Evolutionary conservation across 92 coral and sea anemone species (phyloP), one percentile per base, ranked within the genome.

Genomic region (Meandrina meandrites): DNA sequence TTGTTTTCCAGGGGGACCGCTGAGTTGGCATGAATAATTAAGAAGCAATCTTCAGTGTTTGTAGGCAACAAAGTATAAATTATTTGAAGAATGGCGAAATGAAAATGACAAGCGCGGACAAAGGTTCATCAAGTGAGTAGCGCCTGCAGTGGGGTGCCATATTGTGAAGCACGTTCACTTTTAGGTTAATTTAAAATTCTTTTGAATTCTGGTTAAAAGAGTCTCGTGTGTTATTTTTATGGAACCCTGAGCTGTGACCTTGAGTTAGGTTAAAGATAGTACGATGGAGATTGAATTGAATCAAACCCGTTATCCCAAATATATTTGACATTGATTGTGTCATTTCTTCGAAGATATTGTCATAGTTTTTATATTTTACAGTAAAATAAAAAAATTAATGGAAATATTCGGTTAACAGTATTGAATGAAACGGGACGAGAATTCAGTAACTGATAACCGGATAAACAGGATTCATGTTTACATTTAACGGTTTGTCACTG

Each of bases 11-110:
- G 28, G n/a, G 56, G 47, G 68, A 18, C 64, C 58, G 66, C 78
- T 35, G 53, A n/a, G 60, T 24, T 30, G 36, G 42, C 53, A 30
- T 56, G n/a, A 84, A 84, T 84, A 74, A 73, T 84, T 73, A 31
- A 84, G 19, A 74, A 75, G 54, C 73, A 73, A 42, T 84, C 40
- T 84, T 32, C 4, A 21, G 48, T 24, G 48, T 71, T 24, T 35
- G 53, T 73, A 54, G 79, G 71, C 30, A 83, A 71, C 68, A 47
- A 47, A 62, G 76, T 45, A 67, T 45, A 37, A 81, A 73, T 83
- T n/a, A 83, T 75, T 72, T 56, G 7, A 28, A 72, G 36, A 83
- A 73, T 34, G 76, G 13, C 54, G 50, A 53, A 72, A 50, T 72
- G 66, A 35, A 84, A n/a, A 56, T 60, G n/a, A 54, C 22, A n/a